These are phyloP conservation scores for Argyrosomus japonicus DNA, from an alignment of 2,113 vertebrate species.

Conservation along the genomic window DNA sequence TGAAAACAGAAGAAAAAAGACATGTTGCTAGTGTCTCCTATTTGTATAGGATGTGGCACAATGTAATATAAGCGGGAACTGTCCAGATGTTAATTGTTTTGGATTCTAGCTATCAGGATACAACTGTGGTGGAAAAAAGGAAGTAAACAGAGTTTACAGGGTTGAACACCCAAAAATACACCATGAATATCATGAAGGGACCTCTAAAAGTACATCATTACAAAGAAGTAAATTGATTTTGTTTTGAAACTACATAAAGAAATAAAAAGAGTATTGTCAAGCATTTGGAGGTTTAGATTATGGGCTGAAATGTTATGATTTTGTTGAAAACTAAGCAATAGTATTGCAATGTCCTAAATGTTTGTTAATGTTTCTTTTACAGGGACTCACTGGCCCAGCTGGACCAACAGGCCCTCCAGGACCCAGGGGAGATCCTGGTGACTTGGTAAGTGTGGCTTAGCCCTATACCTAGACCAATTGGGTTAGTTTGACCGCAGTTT, in stretches of 20 bases:
- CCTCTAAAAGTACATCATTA: no score
- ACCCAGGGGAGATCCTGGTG: conserved; percentile 89
- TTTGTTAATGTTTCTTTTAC: conserved; percentile 36
- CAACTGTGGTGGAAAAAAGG: background rate
- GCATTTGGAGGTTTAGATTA: background rate
- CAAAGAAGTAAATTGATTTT: background rate
- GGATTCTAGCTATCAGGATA: conserved; percentile 3
- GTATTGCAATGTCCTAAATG: background rate
- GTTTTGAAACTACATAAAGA: background rate
- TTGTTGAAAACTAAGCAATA: background rate
- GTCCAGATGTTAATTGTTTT: conserved; percentile 14
- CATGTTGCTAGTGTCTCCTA: background rate
- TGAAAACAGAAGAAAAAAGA: background rate
- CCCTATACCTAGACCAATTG: background rate
- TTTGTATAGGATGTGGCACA: conserved; percentile 5
- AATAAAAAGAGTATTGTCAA: background rate
- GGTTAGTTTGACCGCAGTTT: conserved; percentile 34
- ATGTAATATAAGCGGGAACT: background rate
- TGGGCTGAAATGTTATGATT: background rate
- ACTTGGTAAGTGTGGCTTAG: conserved; percentile 81
- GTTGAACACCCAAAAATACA: background rate
- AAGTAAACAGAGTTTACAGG: conserved; percentile 16
- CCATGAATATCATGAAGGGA: background rate
- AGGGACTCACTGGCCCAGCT: conserved; percentile 81
- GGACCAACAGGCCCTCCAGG: conserved; percentile 85